A percentile compares a stretch with the other conserved stretches of the same genome.
phyloP scores from a whole-genome alignment of 2,113 vertebrate species.

The Verasper variegatus region DNA sequence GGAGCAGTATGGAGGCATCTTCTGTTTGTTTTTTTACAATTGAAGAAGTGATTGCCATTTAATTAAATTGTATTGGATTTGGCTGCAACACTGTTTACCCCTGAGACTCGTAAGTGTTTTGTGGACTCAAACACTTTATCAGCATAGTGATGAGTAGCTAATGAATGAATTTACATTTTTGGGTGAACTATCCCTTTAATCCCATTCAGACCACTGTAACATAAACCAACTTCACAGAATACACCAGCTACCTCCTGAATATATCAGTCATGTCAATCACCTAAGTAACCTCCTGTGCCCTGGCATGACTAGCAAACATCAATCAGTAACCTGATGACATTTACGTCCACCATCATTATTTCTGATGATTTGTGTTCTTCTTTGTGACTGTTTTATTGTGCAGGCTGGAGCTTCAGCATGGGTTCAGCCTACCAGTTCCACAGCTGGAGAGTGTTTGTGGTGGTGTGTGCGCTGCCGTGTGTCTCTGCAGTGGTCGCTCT shows the following conservation, averaged over 20 bases:
- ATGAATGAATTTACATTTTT: too few relatives aligned
- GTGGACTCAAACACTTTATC: too few relatives aligned
- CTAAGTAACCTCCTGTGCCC: not conserved
- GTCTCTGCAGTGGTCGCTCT: constrained; percentile 94
- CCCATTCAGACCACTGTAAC: not conserved
- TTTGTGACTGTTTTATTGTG: constrained; percentile 10
- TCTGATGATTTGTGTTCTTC: not conserved
- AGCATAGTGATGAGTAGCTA: too few relatives aligned
- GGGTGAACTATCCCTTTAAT: too few relatives aligned
- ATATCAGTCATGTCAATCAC: too few relatives aligned
- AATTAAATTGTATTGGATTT: not conserved
- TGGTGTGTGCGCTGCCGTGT: constrained; percentile 95
- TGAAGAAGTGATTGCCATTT: too few relatives aligned
- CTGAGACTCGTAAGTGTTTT: too few relatives aligned
- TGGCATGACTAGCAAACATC: not conserved
- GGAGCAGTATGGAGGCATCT: too few relatives aligned
- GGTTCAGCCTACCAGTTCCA: constrained; percentile 99
- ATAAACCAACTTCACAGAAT: not conserved
- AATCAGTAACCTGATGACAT: not conserved
- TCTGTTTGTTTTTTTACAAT: too few relatives aligned
- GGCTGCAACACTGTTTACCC: too few relatives aligned
- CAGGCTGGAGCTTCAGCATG: constrained; percentile 99
- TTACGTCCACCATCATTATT: not conserved
- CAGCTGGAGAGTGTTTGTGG: constrained; percentile 98
- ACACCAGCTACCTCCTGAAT: not conserved